These are phyloP conservation scores for Aphidius colemani DNA, from an alignment of 2,888 invertebrate genomes.

Conservation along the genomic window DNA sequence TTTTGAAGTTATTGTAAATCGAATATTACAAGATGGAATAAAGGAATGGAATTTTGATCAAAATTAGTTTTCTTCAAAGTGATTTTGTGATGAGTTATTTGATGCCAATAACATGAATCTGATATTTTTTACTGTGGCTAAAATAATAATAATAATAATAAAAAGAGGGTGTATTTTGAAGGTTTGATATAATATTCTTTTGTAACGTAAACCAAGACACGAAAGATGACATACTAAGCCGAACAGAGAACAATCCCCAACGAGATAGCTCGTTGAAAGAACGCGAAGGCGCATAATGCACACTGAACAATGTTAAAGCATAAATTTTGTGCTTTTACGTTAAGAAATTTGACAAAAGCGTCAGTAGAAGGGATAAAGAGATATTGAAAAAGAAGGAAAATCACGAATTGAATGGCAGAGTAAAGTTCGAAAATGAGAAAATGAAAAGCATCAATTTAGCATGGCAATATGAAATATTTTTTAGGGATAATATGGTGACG, in stretches of 20 bases:
- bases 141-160: too few species aligned
- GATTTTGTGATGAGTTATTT: constrained; percentile 9
- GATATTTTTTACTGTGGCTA: too few species aligned
- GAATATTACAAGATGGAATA: too few species aligned
- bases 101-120: constrained; percentile 22
- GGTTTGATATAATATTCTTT: constrained; percentile 11
- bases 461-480: constrained; percentile 11
- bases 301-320: constrained; percentile 39
- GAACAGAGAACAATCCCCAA: constrained; percentile 31
- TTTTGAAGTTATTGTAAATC: too few species aligned
- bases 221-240: constrained; percentile 13
- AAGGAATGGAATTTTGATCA: too few species aligned
- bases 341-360: constrained; percentile 22
- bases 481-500: constrained; percentile 17
- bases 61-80: too few species aligned
- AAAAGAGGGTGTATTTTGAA: constrained; percentile 2
- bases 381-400: constrained; percentile 5
- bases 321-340: constrained; percentile 34
- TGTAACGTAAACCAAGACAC: constrained; percentile 15
- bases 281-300: constrained; percentile 34
- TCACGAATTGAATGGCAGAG: constrained; percentile 16
- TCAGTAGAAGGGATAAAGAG: not conserved
- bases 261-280: too few species aligned
- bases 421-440: constrained; percentile 21
- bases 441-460: constrained; percentile 17